Percentiles rank a stretch among this genome's conserved stretches.
Evolutionary conservation across 2,888 invertebrate species (phyloP).

Genomic region (Hypselothyrea guttata): DNA sequence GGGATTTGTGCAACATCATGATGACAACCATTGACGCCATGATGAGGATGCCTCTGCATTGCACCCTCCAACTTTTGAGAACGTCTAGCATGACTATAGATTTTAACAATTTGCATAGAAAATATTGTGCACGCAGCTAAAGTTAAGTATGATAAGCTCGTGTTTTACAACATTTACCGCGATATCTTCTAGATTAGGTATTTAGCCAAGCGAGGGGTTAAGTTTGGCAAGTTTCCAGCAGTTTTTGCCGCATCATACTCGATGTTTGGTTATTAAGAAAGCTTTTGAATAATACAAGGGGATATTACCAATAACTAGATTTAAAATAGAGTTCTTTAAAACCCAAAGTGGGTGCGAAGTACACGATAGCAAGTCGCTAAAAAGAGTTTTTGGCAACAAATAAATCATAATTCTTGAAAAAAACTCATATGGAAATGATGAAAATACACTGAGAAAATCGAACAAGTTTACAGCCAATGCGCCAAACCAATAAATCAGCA

Average conservation of each 20-base stretch:
- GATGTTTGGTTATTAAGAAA: not conserved
- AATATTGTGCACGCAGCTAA: slow-evolving; percentile 15
- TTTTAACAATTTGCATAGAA: slow-evolving; percentile 37
- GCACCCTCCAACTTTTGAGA: slow-evolving; percentile 4
- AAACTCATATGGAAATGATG: too few relatives aligned
- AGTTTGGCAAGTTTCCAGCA: not conserved
- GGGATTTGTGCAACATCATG: slow-evolving; percentile 35
- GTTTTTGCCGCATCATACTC: not conserved
- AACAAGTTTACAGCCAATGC: slow-evolving; percentile 1
- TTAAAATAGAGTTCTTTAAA: too few relatives aligned
- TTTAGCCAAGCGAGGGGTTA: not conserved
- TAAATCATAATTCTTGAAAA: too few relatives aligned
- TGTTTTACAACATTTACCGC: slow-evolving; percentile 12
- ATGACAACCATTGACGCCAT: slow-evolving; percentile 35
- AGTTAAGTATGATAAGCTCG: slow-evolving; percentile 8
- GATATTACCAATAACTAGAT: too few relatives aligned
- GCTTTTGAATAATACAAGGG: too few relatives aligned
- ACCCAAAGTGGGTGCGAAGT: too few relatives aligned
- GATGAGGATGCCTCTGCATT: slow-evolving; percentile 22
- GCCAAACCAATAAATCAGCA: slow-evolving; percentile 18
- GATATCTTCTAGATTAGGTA: not conserved
- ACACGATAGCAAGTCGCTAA: too few relatives aligned
- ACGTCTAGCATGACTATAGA: slow-evolving; percentile 21
- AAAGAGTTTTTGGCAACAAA: too few relatives aligned
- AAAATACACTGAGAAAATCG: too few relatives aligned